phyloP scores from a whole-genome alignment of 2,113 vertebrate species.

The Syrmaticus mikado region DNA sequence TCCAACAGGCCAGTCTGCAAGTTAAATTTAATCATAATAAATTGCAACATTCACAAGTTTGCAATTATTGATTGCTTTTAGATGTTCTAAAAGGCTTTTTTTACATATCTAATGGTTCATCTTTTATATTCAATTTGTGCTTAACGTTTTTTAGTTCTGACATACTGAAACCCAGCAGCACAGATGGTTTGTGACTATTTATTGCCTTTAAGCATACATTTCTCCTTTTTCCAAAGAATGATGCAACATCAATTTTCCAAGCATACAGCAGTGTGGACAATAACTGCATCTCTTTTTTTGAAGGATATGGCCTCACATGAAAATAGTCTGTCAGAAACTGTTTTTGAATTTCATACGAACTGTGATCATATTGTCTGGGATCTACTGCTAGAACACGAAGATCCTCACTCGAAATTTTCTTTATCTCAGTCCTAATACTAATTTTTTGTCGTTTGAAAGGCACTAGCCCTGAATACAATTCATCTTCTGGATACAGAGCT shows the following conservation, averaged over 20 bases:
- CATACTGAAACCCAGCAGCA: conserved; percentile 95
- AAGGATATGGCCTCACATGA: conserved; percentile 88
- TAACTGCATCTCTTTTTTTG: conserved; percentile 85
- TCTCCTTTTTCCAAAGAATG: conserved; percentile 87
- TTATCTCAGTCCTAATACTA: conserved; percentile 69
- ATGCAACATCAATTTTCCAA: conserved; percentile 87
- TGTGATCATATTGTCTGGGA: conserved; percentile 77
- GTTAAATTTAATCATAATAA: conserved; percentile 6
- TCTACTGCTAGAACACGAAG: conserved; percentile 82
- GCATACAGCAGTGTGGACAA: conserved; percentile 82
- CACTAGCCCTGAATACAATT: conserved; percentile 24
- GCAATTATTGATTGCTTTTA: conserved; percentile 15
- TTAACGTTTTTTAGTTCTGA: conserved; percentile 87
- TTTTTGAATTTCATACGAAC: conserved; percentile 83
- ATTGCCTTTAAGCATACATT: conserved; percentile 88
- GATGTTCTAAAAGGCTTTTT: neutral
- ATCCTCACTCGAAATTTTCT: conserved; percentile 55
- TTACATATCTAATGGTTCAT: conserved; percentile 60
- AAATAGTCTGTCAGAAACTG: conserved; percentile 92
- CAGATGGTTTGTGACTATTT: conserved; percentile 77
- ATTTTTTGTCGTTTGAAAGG: conserved; percentile 82
- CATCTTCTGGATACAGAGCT: conserved; percentile 22
- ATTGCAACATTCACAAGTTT: neutral
- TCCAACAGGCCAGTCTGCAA: conserved; percentile 31
- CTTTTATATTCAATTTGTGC: conserved; percentile 82